A percentile compares a stretch with the other conserved stretches of the same genome.
Evolutionary conservation across 2,888 invertebrate species (phyloP).

Genomic region (Pristionchus arcanus): DNA sequence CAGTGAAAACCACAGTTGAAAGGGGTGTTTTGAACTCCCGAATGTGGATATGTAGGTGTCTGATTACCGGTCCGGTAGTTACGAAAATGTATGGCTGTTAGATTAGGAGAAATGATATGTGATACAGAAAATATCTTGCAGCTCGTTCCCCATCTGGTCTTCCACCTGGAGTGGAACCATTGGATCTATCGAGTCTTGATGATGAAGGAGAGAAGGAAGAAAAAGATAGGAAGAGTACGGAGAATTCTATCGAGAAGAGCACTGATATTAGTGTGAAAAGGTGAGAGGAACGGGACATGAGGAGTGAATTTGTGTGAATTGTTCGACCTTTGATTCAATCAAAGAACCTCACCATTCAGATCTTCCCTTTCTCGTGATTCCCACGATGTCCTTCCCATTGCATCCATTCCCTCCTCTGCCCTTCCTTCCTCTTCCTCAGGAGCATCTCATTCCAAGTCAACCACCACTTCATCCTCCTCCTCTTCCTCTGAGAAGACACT

Average conservation of each 20-base stretch:
- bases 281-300: not conserved
- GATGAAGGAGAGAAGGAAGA: constrained; percentile 9
- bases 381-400: not conserved
- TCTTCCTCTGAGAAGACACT: constrained; percentile 33
- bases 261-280: not conserved
- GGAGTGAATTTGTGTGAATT: not conserved
- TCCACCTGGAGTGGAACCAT: constrained; percentile 47
- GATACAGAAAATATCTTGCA: not conserved
- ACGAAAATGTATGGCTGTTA: no score
- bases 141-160: constrained; percentile 42
- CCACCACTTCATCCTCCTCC: not conserved
- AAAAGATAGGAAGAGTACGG: constrained; percentile 19
- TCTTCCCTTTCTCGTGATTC: not conserved
- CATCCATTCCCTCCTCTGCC: not conserved
- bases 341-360: not conserved
- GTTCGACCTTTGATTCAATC: not conserved
- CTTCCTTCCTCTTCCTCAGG: not conserved
- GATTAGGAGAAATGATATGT: no score
- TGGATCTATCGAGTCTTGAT: constrained; percentile 50
- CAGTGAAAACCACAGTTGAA: no score
- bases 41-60: no score
- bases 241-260: constrained; percentile 3
- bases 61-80: no score
- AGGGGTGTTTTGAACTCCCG: no score
- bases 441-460: not conserved